These are phyloP conservation scores for Ormyrus rosae DNA, from an alignment of 2,888 invertebrate genomes.

Conservation along the genomic window DNA sequence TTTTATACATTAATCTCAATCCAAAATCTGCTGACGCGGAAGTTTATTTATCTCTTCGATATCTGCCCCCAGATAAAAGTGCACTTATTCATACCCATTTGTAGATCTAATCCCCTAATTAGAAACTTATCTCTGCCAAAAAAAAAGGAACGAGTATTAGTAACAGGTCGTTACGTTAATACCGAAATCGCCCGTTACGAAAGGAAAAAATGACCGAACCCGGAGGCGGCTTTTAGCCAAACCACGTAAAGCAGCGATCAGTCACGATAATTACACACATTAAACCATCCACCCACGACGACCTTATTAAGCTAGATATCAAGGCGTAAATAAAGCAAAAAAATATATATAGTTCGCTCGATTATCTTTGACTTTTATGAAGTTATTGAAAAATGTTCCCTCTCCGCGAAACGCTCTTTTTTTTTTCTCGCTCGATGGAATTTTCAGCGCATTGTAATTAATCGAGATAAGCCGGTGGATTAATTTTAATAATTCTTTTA, in stretches of 20 bases:
- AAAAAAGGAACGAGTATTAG: background rate
- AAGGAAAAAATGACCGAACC: background rate
- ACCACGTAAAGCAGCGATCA: conserved; percentile 41
- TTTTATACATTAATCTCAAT: too few species aligned
- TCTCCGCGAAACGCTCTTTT: background rate
- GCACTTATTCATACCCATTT: too few species aligned
- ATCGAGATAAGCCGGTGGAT: too few species aligned
- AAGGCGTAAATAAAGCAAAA: background rate
- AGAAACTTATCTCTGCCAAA: too few species aligned
- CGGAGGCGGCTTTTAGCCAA: background rate
- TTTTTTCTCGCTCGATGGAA: background rate
- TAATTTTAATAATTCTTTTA: too few species aligned
- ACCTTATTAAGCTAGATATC: conserved; percentile 7
- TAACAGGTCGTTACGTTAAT: conserved; percentile 15
- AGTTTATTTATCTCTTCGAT: too few species aligned
- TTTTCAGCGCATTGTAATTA: background rate
- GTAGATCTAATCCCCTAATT: too few species aligned
- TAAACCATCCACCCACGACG: background rate
- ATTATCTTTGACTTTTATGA: conserved; percentile 10
- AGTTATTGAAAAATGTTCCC: conserved; percentile 1
- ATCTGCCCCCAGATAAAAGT: too few species aligned
- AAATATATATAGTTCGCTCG: too few species aligned
- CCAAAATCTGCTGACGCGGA: too few species aligned
- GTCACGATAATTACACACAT: conserved; percentile 34
- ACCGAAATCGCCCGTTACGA: background rate